Evolutionary conservation across 2,113 vertebrate species (phyloP).

Genomic region (Hymenochirus boettgeri): DNA sequence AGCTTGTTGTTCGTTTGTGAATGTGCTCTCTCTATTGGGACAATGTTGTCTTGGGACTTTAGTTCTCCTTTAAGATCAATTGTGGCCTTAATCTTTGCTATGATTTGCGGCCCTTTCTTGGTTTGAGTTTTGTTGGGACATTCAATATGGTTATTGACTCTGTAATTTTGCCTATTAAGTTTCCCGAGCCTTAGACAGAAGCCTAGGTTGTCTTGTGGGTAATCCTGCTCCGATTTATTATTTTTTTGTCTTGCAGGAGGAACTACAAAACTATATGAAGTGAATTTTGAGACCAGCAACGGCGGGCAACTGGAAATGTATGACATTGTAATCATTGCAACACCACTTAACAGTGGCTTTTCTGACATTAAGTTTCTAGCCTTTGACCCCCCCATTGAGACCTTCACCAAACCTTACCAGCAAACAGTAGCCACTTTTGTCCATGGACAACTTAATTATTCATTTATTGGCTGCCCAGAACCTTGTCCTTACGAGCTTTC

Average conservation of each 20-base stretch:
- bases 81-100: no score
- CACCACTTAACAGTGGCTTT: slow-evolving; percentile 72
- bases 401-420: slow-evolving; percentile 69
- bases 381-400: slow-evolving; percentile 70
- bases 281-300: slow-evolving; percentile 66
- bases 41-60: no score
- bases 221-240: no score
- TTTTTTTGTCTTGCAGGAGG: slow-evolving; percentile 54
- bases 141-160: no score
- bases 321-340: slow-evolving; percentile 80
- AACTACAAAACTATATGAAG: slow-evolving; percentile 65
- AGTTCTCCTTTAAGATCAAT: no score
- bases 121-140: no score
- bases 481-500: slow-evolving; percentile 59
- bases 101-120: no score
- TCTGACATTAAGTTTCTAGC: slow-evolving; percentile 78
- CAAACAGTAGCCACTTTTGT: slow-evolving; percentile 74
- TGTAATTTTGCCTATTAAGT: no score
- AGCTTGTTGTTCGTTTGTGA: no score
- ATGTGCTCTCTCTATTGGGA: no score
- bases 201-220: no score
- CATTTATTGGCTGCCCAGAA: slow-evolving; percentile 65
- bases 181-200: no score
- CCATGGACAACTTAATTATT: slow-evolving; percentile 74
- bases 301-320: slow-evolving; percentile 69